Conservation (phyloP, 2,888 invertebrate genomes). For the Cerceris ruficornis region DNA sequence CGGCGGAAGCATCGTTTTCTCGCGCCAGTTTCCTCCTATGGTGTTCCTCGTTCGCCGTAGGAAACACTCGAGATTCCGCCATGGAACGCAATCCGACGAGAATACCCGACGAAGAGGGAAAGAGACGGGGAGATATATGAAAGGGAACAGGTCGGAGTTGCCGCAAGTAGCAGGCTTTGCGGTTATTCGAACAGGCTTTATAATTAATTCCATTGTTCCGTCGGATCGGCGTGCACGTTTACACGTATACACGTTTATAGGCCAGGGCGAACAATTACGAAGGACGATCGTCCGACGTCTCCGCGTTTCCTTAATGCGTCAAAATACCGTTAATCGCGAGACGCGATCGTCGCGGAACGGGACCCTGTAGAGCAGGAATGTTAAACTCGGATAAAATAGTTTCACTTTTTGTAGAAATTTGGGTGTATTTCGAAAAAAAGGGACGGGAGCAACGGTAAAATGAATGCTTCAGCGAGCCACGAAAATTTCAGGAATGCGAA, state of each 20-base stretch:
- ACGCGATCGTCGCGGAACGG: constrained; percentile 1
- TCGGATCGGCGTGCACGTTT: constrained; percentile 40
- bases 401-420: no score
- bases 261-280: constrained; percentile 65
- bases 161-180: constrained; percentile 72
- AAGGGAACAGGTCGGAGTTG: constrained; percentile 39
- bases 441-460: no score
- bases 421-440: no score
- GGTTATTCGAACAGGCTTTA: constrained; percentile 74
- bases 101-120: constrained; percentile 7
- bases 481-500: no score
- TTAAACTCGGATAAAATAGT: no score
- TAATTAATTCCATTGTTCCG: constrained; percentile 79
- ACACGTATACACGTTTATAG: constrained; percentile 48
- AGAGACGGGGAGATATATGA: background rate
- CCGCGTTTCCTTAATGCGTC: constrained; percentile 66
- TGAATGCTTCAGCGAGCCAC: no score
- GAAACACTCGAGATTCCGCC: constrained; percentile 27
- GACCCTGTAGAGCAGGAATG: background rate
- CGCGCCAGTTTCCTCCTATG: constrained; percentile 49
- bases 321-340: constrained; percentile 72
- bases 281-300: constrained; percentile 59
- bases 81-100: constrained; percentile 5
- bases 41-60: constrained; percentile 8
- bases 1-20: constrained; percentile 45